phyloP scores from a whole-genome alignment of 2,888 invertebrate species.

The Rotaria macrura region DNA sequence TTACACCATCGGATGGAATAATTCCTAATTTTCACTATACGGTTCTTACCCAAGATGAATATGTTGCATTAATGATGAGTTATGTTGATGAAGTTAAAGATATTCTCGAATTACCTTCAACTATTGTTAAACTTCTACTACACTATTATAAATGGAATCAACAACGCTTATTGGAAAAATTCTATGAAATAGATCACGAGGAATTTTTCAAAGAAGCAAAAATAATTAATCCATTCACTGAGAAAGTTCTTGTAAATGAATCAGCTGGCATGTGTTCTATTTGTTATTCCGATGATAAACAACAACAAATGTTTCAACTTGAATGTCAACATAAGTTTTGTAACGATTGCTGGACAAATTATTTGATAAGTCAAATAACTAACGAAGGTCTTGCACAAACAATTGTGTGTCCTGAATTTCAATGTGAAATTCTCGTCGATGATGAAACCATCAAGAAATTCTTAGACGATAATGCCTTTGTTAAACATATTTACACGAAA shows the following conservation, averaged over 20 bases:
- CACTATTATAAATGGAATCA: conserved; percentile 1
- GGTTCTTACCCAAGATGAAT: neutral
- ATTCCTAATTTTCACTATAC: neutral
- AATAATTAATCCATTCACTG: neutral
- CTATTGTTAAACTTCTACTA: neutral
- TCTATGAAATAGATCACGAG: neutral
- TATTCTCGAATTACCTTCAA: neutral
- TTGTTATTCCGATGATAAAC: conserved; percentile 4
- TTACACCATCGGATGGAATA: neutral
- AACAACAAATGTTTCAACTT: conserved; percentile 65
- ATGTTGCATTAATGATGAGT: neutral
- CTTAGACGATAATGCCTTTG: neutral
- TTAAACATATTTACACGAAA: neutral
- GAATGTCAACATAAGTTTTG: conserved; percentile 87
- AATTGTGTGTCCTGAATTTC: neutral
- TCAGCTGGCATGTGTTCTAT: neutral
- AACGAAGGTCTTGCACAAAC: conserved; percentile 1
- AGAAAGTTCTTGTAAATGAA: neutral
- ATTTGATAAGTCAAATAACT: conserved; percentile 52
- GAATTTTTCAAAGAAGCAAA: neutral
- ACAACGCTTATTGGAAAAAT: neutral
- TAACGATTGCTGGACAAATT: conserved; percentile 85
- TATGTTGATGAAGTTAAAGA: conserved; percentile 10
- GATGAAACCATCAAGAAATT: neutral
- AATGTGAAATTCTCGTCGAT: conserved; percentile 7